A percentile compares a stretch with the other conserved stretches of the same genome.
phyloP scores from a whole-genome alignment of 2,888 invertebrate genomes.

The Boloria selene region DNA sequence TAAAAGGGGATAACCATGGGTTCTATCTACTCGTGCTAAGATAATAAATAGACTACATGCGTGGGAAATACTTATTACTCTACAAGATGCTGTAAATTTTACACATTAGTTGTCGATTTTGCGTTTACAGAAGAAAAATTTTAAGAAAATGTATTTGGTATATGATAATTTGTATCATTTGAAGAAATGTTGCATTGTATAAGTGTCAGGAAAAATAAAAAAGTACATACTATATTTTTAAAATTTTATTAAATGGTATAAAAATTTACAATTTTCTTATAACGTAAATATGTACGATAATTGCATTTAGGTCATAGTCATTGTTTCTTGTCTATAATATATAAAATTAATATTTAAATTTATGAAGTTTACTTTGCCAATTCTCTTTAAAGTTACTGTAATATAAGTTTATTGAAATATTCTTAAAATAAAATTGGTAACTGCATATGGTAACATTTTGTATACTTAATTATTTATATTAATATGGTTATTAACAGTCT shows the following conservation, averaged over 20 bases:
- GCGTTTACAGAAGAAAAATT: no score
- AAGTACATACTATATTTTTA: conserved; percentile 52
- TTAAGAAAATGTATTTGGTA: no score
- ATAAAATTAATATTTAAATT: conserved; percentile 30
- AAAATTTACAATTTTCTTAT: conserved; percentile 73
- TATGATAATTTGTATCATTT: no score
- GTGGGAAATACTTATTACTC: conserved; percentile 15
- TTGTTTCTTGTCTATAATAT: conserved; percentile 44
- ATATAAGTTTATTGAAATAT: conserved; percentile 19
- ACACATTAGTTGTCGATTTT: conserved; percentile 9
- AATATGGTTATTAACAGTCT: conserved; percentile 63
- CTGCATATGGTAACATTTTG: conserved; percentile 54
- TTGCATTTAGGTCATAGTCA: conserved; percentile 29
- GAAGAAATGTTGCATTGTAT: neutral
- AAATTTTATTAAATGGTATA: conserved; percentile 77
- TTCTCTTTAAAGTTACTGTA: conserved; percentile 21
- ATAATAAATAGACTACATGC: conserved; percentile 27
- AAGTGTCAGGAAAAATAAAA: conserved; percentile 51
- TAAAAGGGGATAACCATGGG: conserved; percentile 20
- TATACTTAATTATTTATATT: conserved; percentile 41
- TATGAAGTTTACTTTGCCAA: conserved; percentile 19
- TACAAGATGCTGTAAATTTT: neutral
- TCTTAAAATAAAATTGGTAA: conserved; percentile 58
- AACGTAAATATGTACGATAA: conserved; percentile 53
- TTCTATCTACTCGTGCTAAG: conserved; percentile 31